Conservation (phyloP, 2,888 invertebrate species). For the Philereme transversata region DNA sequence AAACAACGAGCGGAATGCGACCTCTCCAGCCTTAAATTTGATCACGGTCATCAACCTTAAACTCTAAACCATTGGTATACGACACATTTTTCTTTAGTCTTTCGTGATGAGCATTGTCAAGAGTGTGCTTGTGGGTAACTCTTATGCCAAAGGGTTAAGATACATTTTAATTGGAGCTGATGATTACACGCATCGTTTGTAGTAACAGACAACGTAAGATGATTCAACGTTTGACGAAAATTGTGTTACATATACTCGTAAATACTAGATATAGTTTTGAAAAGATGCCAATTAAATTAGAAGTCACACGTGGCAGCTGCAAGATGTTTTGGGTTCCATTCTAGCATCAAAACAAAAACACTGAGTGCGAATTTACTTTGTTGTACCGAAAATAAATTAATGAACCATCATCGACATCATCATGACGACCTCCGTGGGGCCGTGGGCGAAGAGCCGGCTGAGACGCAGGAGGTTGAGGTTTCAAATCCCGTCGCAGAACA, state of each 20-base stretch:
- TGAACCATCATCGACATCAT: not conserved
- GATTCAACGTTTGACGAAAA: conserved; percentile 27
- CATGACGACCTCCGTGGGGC: too few species aligned
- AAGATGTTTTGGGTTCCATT: conserved; percentile 9
- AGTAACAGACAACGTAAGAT: conserved; percentile 29
- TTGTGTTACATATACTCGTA: not conserved
- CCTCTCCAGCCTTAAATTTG: conserved; percentile 19
- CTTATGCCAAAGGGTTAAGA: conserved; percentile 27
- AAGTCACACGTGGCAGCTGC: conserved; percentile 23
- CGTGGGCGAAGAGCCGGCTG: too few species aligned
- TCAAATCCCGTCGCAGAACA: too few species aligned
- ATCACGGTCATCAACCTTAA: conserved; percentile 17
- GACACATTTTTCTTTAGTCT: conserved; percentile 17
- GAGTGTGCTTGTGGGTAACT: conserved; percentile 11
- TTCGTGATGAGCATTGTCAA: conserved; percentile 8
- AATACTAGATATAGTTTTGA: conserved; percentile 13
- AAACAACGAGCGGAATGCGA: conserved; percentile 38
- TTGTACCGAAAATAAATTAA: not conserved
- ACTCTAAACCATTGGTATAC: conserved; percentile 8
- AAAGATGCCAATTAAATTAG: conserved; percentile 27
- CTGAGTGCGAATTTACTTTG: not conserved
- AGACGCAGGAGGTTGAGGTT: too few species aligned
- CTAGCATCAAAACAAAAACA: conserved; percentile 6
- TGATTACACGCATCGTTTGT: conserved; percentile 9
- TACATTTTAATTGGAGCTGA: conserved; percentile 14